Evolutionary conservation across 2,797 vertebrate genomes (phyloP).

Genomic region (Rhinogobio ventralis): DNA sequence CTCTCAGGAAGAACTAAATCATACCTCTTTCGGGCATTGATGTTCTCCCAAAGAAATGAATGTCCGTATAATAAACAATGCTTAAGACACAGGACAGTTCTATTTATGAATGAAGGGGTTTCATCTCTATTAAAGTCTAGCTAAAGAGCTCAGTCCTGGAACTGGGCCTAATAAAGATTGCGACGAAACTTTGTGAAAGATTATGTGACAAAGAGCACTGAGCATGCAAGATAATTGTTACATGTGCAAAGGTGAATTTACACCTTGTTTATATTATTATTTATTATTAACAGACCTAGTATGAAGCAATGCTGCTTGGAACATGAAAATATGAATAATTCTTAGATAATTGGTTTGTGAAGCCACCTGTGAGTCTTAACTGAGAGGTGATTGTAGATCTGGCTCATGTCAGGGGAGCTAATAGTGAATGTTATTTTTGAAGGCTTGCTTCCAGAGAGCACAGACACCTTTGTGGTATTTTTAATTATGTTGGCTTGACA

Average conservation of each 20-base stretch:
- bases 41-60: constrained; percentile 21
- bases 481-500: background rate
- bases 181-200: constrained; percentile 1
- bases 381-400: background rate
- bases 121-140: constrained; percentile 20
- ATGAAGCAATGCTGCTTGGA: background rate
- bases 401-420: background rate
- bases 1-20: constrained; percentile 24
- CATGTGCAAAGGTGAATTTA: background rate
- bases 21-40: constrained; percentile 10
- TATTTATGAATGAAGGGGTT: constrained; percentile 11
- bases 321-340: constrained; percentile 1
- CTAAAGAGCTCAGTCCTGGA: constrained; percentile 4
- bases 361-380: background rate
- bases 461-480: background rate
- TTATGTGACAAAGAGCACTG: background rate
- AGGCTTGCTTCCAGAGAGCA: constrained; percentile 6
- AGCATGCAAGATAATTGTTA: background rate
- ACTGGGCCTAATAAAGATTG: constrained; percentile 6
- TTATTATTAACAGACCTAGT: constrained; percentile 24
- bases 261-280: constrained; percentile 3
- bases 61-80: constrained; percentile 27
- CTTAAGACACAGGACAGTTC: constrained; percentile 3
- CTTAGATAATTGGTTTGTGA: constrained; percentile 20
- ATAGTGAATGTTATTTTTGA: background rate